Percentiles rank a stretch among this genome's conserved stretches.
Conservation (phyloP, 1,140 invertebrate species). For the Adelges cooleyi region DNA sequence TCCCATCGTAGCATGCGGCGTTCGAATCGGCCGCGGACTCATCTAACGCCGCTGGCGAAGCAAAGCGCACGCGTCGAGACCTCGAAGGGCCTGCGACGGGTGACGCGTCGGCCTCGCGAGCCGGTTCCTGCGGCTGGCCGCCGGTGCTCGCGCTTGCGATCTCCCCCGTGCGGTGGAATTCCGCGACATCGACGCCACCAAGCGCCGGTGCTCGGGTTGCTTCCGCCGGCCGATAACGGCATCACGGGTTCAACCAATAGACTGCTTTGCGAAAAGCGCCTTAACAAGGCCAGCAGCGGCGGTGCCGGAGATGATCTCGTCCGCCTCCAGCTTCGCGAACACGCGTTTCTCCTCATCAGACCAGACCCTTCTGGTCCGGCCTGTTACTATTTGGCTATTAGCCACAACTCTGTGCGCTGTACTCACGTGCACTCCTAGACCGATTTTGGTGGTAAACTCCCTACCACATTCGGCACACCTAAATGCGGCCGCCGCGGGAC, state of each 20-base stretch:
- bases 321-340: not conserved
- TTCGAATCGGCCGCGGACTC: not conserved
- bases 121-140: not conserved
- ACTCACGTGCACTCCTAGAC: not conserved
- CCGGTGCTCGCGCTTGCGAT: too few relatives aligned
- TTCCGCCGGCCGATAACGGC: not conserved
- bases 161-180: too few relatives aligned
- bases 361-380: not conserved
- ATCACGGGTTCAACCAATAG: not conserved
- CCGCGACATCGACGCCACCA: not conserved
- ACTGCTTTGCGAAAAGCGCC: not conserved
- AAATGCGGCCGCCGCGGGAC: not conserved
- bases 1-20: too few relatives aligned
- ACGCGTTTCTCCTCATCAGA: not conserved
- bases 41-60: not conserved
- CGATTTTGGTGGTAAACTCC: not conserved
- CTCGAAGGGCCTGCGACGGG: too few relatives aligned
- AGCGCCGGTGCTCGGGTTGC: too few relatives aligned
- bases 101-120: too few relatives aligned
- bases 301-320: fast-evolving
- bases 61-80: not conserved
- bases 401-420: not conserved
- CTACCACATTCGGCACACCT: not conserved
- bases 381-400: not conserved
- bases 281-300: fast-evolving